phyloP scores from a whole-genome alignment of 2,113 vertebrate genomes.

The Gallinago undulata region DNA sequence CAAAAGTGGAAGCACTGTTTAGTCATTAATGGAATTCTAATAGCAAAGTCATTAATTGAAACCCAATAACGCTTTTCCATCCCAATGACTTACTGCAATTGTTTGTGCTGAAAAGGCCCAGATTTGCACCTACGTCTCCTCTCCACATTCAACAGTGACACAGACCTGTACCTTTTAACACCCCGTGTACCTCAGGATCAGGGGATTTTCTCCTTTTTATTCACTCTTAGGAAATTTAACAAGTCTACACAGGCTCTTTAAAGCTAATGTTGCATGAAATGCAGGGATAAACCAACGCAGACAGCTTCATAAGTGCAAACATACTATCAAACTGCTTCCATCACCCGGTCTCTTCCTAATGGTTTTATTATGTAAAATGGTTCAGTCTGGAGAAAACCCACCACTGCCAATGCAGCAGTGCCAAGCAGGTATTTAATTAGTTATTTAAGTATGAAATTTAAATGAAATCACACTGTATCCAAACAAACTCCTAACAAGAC shows the following conservation, averaged over 20 bases:
- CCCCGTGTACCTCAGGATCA: not conserved
- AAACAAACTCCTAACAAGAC: not conserved
- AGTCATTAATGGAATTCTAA: conserved; percentile 34
- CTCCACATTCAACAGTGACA: not conserved
- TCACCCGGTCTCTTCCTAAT: not conserved
- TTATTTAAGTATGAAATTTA: not conserved
- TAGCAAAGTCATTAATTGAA: conserved; percentile 10
- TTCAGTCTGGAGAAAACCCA: not conserved
- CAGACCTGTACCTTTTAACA: not conserved
- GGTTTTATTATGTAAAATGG: not conserved
- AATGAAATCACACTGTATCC: not conserved
- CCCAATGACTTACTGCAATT: not conserved
- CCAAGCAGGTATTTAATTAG: not conserved
- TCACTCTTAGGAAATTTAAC: conserved; percentile 19
- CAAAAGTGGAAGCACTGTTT: conserved; percentile 5
- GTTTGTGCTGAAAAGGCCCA: not conserved
- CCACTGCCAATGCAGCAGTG: not conserved
- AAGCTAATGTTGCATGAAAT: conserved; percentile 53
- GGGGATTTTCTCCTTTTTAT: conserved; percentile 3
- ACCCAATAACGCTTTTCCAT: not conserved
- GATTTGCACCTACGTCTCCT: not conserved
- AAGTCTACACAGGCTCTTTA: conserved; percentile 14
- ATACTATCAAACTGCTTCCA: not conserved
- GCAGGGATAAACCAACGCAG: conserved; percentile 14
- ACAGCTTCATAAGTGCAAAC: not conserved